Evolutionary conservation across 2,888 invertebrate genomes (phyloP), one percentile per base, ranked within the genome.

Genomic region (Endotricha flammealis): DNA sequence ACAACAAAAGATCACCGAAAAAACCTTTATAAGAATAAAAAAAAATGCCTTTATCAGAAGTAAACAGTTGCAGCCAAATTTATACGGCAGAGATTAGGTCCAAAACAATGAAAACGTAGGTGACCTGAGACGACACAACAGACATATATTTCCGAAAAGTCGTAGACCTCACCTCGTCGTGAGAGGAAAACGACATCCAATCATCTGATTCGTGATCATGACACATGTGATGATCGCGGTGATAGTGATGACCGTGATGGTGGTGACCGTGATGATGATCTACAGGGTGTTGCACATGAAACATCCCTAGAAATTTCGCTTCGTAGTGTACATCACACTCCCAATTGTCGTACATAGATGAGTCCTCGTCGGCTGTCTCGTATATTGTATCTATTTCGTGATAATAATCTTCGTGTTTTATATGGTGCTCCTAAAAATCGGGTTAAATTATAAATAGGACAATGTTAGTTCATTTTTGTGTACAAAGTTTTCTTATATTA

Each of bases 321-420:
- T 67, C 72, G 43, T 68, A 70, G 2, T 50, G 55, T 16, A 59
- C 60, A 38, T 77, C 78, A 44, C 64, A 65, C 40, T 64, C 57
- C 64, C 66, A 73, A 27, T 56, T 41, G 30, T 59, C 64, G 48
- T 57, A 62, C 46, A 62, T 44, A 7, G 59, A 53, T 5, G 50
- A 47, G 27, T 78, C 68, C 16, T 59, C 46, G 42, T 81, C 82
- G 0, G 62, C 62, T 1, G 63, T 55, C 50, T 86, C 85, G 50
- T 72, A 71, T 59, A 86, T 86, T 1, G 83, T 79, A 30, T 76
- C 78, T 44, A 82, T 77, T 39, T 81, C 81, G 52, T 83, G 83
- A 48, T 75, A 61, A 50, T 62, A 68, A 32, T 77, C 77, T 23
- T 72, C 67, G 45, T 54, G 46, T 40, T 60, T 56, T 48, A 38